A percentile compares a stretch with the other conserved stretches of the same genome.
Conservation (phyloP, 1,140 invertebrate genomes). For the Pogonomyrmex barbatus region DNA sequence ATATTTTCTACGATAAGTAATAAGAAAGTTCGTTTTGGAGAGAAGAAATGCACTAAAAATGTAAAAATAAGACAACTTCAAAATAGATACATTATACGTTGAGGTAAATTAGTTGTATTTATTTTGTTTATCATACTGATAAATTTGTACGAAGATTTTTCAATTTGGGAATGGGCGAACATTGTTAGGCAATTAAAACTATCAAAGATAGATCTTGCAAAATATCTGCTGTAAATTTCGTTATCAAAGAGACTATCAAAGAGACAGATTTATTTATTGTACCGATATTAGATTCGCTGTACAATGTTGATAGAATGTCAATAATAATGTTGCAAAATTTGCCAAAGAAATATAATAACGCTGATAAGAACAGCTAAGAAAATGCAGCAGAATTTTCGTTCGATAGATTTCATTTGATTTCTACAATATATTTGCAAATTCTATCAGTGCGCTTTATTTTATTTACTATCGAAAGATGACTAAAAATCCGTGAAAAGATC, state of each 20-base stretch:
- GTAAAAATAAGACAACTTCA: background rate
- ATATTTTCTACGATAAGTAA: constrained; percentile 2
- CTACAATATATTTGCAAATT: background rate
- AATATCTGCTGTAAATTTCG: no score
- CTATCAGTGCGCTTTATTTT: background rate
- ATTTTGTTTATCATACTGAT: background rate
- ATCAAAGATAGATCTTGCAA: no score
- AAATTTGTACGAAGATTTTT: background rate
- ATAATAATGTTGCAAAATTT: no score
- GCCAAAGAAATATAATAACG: no score
- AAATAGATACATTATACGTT: background rate
- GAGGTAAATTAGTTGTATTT: background rate
- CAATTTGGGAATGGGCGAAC: no score
- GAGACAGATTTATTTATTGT: no score
- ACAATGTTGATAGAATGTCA: no score
- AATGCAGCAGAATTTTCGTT: background rate
- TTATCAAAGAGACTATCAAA: no score
- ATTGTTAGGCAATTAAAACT: no score
- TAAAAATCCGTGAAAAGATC: background rate
- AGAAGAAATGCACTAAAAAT: background rate
- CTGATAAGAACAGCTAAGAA: background rate
- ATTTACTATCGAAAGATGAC: background rate
- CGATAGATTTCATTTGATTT: background rate
- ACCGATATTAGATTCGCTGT: no score
- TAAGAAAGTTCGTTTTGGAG: background rate